Conservation (phyloP, 2,888 invertebrate species). For the Nephrotoma appendiculata region DNA sequence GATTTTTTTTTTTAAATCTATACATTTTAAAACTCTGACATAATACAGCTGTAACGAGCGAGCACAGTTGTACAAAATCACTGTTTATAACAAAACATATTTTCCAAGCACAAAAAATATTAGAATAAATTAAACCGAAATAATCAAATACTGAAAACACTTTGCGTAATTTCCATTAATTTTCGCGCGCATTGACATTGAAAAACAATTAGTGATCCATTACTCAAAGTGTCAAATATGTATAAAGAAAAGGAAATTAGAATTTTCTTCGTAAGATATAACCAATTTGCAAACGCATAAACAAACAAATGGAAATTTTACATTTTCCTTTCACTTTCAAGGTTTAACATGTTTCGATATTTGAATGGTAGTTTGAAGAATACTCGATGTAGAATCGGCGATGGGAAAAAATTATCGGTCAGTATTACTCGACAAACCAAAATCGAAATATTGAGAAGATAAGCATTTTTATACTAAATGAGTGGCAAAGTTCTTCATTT, state of each 20-base stretch:
- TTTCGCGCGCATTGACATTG: not conserved
- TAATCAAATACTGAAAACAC: not conserved
- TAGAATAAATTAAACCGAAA: not conserved
- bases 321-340: not conserved
- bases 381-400: too few species aligned
- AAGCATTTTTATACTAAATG: too few species aligned
- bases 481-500: too few species aligned
- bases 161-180: not conserved
- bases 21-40: not conserved
- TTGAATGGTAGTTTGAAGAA: not conserved
- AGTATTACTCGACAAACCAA: too few species aligned
- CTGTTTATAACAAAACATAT: not conserved
- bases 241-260: not conserved
- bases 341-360: not conserved
- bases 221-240: not conserved
- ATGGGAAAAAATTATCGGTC: too few species aligned
- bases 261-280: not conserved
- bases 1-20: not conserved
- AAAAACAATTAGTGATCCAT: not conserved
- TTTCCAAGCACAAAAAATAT: not conserved
- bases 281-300: not conserved
- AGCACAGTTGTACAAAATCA: not conserved
- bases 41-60: not conserved
- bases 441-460: too few species aligned
- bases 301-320: not conserved